phyloP scores from a whole-genome alignment of 2,797 vertebrate genomes.

The Basileuterus tristriatus region DNA sequence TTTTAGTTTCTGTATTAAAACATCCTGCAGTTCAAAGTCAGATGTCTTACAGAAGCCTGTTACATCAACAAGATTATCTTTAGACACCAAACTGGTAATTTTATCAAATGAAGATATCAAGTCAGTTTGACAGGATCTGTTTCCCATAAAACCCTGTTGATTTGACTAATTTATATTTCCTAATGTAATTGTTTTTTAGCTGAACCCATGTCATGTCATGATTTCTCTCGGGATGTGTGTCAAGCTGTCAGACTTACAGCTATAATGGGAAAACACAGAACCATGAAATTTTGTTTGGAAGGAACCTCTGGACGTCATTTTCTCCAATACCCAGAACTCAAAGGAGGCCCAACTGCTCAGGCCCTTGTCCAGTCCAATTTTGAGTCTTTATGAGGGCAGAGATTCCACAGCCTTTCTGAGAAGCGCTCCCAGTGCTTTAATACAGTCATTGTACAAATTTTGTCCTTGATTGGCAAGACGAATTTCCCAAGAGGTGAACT shows the following conservation, averaged over 20 bases:
- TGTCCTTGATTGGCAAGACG: background rate
- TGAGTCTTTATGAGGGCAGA: background rate
- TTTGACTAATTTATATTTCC: slow-evolving; percentile 52
- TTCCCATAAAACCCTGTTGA: slow-evolving; percentile 42
- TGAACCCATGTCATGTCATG: slow-evolving; percentile 12
- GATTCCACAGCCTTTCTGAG: slow-evolving; percentile 7
- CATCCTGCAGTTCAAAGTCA: slow-evolving; percentile 49
- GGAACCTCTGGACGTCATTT: background rate
- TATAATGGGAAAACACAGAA: slow-evolving; percentile 15
- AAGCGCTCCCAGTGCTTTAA: background rate
- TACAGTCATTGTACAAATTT: background rate
- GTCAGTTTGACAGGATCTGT: slow-evolving; percentile 51
- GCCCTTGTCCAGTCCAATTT: background rate
- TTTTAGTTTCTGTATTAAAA: slow-evolving; percentile 60
- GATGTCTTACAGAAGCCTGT: slow-evolving; percentile 53
- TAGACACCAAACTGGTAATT: slow-evolving; percentile 41
- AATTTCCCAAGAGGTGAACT: background rate
- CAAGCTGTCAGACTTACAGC: background rate
- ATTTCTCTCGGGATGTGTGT: background rate
- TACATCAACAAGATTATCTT: slow-evolving; percentile 49
- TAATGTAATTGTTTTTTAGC: slow-evolving; percentile 53
- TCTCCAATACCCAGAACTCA: background rate
- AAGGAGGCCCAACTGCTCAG: background rate
- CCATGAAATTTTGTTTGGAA: slow-evolving; percentile 3
- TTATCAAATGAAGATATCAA: slow-evolving; percentile 63